These are phyloP conservation scores for Gopherus evgoodei DNA, from an alignment of 2,113 vertebrate genomes.

Conservation along the genomic window DNA sequence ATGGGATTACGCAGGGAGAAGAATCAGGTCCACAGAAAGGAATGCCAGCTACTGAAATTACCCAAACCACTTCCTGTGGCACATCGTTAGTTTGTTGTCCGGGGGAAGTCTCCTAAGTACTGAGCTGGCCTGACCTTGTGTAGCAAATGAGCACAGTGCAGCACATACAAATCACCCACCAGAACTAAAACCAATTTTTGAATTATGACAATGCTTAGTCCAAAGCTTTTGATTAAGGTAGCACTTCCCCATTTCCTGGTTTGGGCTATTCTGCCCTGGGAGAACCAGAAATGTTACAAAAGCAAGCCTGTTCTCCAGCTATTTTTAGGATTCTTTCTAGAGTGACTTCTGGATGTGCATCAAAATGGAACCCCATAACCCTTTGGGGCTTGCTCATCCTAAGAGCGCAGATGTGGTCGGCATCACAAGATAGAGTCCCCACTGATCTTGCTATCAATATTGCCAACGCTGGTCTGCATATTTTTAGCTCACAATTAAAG, in stretches of 20 bases:
- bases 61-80: background rate
- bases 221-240: conserved; percentile 63
- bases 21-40: background rate
- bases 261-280: conserved; percentile 21
- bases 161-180: background rate
- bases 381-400: conserved; percentile 51
- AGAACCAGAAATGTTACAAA: conserved; percentile 66
- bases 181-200: background rate
- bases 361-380: conserved; percentile 55
- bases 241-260: conserved; percentile 62
- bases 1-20: background rate
- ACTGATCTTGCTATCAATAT: background rate
- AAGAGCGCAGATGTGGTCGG: conserved; percentile 59
- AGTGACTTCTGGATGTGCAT: conserved; percentile 49
- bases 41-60: background rate
- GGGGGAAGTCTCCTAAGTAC: too few relatives aligned
- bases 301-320: conserved; percentile 61
- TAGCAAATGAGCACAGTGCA: fast-evolving
- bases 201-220: conserved; percentile 34
- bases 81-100: too few relatives aligned
- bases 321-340: conserved; percentile 56
- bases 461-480: fast-evolving
- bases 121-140: background rate
- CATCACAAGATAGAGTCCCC: conserved; percentile 32
- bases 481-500: background rate